Percentiles rank a stretch among this genome's conserved stretches.
phyloP scores from a whole-genome alignment of 2,113 vertebrate species.

The Ramphastos sulfuratus region DNA sequence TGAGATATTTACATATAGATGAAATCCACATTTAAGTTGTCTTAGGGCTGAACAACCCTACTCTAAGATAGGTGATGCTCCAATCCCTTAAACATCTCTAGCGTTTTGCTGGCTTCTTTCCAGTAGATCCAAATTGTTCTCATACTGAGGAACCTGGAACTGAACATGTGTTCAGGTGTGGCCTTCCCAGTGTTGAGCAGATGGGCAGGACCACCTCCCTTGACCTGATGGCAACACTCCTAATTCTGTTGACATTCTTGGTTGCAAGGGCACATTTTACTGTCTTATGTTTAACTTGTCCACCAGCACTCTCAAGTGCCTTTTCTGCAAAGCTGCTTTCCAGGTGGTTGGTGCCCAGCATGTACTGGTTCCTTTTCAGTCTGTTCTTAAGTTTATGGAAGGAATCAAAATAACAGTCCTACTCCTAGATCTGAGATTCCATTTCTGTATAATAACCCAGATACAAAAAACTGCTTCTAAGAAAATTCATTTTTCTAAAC shows the following conservation, averaged over 20 bases:
- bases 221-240: fast-evolving
- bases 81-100: background rate
- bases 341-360: background rate
- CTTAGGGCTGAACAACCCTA: background rate
- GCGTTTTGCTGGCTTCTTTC: background rate
- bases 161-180: background rate
- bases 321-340: background rate
- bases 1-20: background rate
- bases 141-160: background rate
- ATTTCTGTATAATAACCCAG: background rate
- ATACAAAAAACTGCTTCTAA: background rate
- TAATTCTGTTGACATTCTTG: background rate
- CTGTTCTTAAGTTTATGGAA: background rate
- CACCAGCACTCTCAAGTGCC: background rate
- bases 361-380: background rate
- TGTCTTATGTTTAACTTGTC: background rate
- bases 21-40: background rate
- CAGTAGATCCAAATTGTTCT: background rate
- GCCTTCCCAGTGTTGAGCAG: background rate
- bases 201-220: background rate
- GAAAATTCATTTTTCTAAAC: background rate
- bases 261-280: background rate
- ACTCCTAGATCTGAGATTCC: background rate
- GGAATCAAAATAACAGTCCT: background rate
- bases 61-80: background rate